Base-by-base conservation (phyloP, 2,888 invertebrate genomes). In the Drosophila prostipennis region DNA sequence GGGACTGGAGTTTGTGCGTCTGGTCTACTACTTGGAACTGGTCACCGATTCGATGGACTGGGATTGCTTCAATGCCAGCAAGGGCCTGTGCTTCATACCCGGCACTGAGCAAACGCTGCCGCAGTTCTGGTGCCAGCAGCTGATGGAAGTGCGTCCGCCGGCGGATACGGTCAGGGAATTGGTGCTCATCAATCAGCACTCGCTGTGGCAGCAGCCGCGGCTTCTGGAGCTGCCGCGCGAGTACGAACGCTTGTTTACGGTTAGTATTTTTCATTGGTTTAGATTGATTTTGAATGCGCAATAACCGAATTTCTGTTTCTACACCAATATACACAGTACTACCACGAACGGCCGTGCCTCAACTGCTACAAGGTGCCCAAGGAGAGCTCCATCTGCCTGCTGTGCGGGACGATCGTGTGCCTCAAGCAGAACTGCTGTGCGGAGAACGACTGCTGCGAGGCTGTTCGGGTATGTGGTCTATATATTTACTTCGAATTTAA, bases 391-490 rank as follows among this genome's bases (percentile, higher is more conserved):
- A 95, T 98, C 78, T 99, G 98, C 92, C 94, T 99, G 82, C 93
- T 98, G 68, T 99, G 99, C 92, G 98, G 98, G 76, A 96, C 96
- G 56, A 95, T 98, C 80, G 96, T 98, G 57, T 98, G 98, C 92
- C 94, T 98, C 86, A 96, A 96, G 92, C 96, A 97, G 92, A 94
- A 94, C 80, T 98, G 98, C 92, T 98, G 97, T 91, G 95, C 96
- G 68, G 95, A 95, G 88, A 95, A 95, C 83, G 96, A 96, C 81
- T 94, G 96, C 72, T 96, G 95, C 89, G 98, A 98, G 93, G 97
- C 97, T 72, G 97, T 97, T 53, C 94, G 94, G 92, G 95, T 95
- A 91, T 92, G 90, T 81, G 36, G 19, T 7, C 10, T 2, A 5
- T 2, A 11, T 4, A 11, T 19, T 2, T 3, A 11, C 1, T 6